These are phyloP conservation scores for Parazoanthus swiftii DNA, from an alignment of 92 coral and sea anemone species.

Conservation along the genomic window DNA sequence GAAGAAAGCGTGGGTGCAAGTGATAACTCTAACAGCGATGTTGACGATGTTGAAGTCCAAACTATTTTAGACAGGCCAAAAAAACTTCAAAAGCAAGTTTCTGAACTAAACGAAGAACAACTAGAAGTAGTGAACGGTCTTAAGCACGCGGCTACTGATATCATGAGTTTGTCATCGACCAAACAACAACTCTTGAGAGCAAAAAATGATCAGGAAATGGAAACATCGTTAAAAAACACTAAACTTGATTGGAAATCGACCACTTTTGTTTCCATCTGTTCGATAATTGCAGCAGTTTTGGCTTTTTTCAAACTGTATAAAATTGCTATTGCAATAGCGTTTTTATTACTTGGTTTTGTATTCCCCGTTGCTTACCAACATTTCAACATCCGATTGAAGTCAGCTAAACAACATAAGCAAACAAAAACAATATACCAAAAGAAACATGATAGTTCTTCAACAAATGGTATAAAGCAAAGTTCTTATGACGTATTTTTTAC, in stretches of 20 bases:
- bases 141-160: conserved; percentile 57
- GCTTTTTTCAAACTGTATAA: conserved; percentile 17
- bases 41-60: not conserved
- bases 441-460: not conserved
- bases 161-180: conserved; percentile 24
- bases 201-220: not conserved
- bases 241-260: conserved; percentile 16
- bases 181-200: not conserved
- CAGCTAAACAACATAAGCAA: not conserved
- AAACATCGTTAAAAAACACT: not conserved
- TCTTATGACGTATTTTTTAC: conserved; percentile 25
- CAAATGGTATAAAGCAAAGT: not conserved
- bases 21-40: not conserved
- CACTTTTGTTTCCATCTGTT: not conserved
- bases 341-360: conserved; percentile 16
- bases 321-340: conserved; percentile 14
- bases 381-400: not conserved
- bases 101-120: conserved; percentile 69
- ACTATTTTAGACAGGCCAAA: conserved; percentile 45
- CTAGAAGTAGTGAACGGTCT: conserved; percentile 59
- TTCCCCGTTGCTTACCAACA: conserved; percentile 7
- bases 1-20: conserved; percentile 26
- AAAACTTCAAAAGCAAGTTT: conserved; percentile 59
- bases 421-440: not conserved
- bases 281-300: conserved; percentile 8